These are phyloP conservation scores for Linepithema humile DNA, from an alignment of 1,140 invertebrate species.

Conservation along the genomic window DNA sequence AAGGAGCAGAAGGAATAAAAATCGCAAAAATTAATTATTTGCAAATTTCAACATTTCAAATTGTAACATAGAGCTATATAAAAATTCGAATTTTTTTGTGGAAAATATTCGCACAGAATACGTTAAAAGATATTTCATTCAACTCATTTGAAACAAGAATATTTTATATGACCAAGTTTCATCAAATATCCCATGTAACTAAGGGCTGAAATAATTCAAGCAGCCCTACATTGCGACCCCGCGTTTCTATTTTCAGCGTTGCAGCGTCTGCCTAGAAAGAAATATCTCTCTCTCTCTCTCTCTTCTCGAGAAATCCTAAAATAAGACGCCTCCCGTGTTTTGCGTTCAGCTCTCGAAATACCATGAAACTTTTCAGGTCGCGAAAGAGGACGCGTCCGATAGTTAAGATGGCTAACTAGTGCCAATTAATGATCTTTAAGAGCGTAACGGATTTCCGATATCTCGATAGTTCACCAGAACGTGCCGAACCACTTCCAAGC, in stretches of 20 bases:
- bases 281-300: neutral
- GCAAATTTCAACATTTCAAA: neutral
- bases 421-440: slow-evolving; percentile 68
- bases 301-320: neutral
- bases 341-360: neutral
- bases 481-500: slow-evolving; percentile 51
- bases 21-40: neutral
- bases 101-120: neutral
- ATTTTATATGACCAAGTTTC: neutral
- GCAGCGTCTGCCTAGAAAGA: too few species aligned
- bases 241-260: neutral
- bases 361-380: neutral
- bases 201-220: neutral
- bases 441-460: slow-evolving; percentile 72
- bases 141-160: too few species aligned
- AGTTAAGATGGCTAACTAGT: slow-evolving; percentile 59
- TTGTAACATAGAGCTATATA: neutral
- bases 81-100: neutral
- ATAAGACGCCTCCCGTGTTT: slow-evolving; percentile 3
- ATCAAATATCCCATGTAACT: neutral
- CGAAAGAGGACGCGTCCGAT: slow-evolving; percentile 2
- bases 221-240: neutral
- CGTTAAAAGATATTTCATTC: too few species aligned
- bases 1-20: neutral
- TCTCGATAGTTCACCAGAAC: slow-evolving; percentile 67